Evolutionary conservation across 2,888 invertebrate species (phyloP).

Genomic region (Formica aserva): DNA sequence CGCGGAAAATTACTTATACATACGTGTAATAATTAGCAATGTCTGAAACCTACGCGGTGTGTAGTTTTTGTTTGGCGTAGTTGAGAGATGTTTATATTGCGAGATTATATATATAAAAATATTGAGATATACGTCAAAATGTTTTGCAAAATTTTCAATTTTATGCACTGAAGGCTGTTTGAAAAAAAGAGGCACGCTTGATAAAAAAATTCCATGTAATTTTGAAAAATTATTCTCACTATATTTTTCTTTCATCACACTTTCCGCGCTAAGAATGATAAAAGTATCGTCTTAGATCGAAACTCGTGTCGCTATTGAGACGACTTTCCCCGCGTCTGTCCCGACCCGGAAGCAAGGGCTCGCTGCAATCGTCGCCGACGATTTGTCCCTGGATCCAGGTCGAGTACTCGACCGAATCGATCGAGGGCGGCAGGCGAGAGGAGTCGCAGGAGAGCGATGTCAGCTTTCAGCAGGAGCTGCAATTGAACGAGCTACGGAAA

Average conservation of each 20-base stretch:
- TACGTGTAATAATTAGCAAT: slow-evolving; percentile 12
- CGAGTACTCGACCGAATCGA: slow-evolving; percentile 81
- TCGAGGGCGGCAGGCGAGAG: slow-evolving; percentile 74
- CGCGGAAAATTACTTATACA: slow-evolving; percentile 8
- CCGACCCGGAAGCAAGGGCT: slow-evolving; percentile 79
- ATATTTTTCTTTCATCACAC: neutral
- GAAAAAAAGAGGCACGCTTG: neutral
- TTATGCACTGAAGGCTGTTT: neutral
- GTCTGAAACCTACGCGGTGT: neutral
- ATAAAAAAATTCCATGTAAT: neutral
- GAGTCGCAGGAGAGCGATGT: slow-evolving; percentile 81
- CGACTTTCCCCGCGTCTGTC: slow-evolving; percentile 82
- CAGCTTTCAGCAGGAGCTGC: slow-evolving; percentile 82
- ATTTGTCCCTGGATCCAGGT: slow-evolving; percentile 84
- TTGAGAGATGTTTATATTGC: neutral
- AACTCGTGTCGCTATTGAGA: slow-evolving; percentile 81
- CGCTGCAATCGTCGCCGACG: slow-evolving; percentile 80
- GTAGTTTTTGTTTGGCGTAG: neutral
- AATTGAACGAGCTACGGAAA: slow-evolving; percentile 82
- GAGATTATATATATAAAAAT: neutral
- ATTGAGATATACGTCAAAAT: neutral
- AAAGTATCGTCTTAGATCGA: slow-evolving; percentile 77
- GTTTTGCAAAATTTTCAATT: neutral
- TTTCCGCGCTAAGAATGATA: neutral
- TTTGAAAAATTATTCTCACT: neutral